phyloP scores from a whole-genome alignment of 2,888 invertebrate species.

The Drosophila diplacantha region DNA sequence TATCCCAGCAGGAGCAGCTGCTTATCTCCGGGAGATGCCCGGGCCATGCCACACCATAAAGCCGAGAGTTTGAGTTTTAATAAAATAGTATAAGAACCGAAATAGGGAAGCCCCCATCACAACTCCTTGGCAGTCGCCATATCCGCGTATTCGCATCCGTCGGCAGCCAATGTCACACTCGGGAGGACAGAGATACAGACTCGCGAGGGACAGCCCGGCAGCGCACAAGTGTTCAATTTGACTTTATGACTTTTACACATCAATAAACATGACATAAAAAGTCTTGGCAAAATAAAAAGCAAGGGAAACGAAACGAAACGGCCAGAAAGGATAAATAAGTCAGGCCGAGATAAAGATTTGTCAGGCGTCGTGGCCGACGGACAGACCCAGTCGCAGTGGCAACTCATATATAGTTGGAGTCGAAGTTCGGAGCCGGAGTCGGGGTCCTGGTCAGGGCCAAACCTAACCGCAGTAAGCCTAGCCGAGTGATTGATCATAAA shows the following conservation, averaged over 20 bases:
- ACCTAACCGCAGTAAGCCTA: conserved; percentile 61
- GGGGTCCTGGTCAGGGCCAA: conserved; percentile 13
- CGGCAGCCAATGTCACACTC: conserved; percentile 17
- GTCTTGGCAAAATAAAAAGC: conserved; percentile 59
- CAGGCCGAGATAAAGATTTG: conserved; percentile 67
- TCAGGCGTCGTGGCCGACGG: conserved; percentile 32
- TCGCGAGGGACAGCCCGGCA: conserved; percentile 16
- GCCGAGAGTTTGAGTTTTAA: conserved; percentile 26
- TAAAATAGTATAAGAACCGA: conserved; percentile 38
- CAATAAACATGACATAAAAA: conserved; percentile 73
- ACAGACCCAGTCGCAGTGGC: conserved; percentile 11
- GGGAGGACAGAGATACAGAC: conserved; percentile 8
- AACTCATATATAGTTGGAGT: conserved; percentile 6
- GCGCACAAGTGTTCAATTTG: conserved; percentile 65
- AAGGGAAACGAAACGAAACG: conserved; percentile 51
- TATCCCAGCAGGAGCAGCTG: conserved; percentile 15
- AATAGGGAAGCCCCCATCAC: conserved; percentile 2
- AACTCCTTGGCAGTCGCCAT: neutral
- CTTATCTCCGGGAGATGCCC: conserved; percentile 12
- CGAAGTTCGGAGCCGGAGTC: conserved; percentile 12
- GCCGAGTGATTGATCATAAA: conserved; percentile 70
- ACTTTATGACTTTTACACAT: conserved; percentile 72
- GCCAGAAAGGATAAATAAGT: conserved; percentile 68
- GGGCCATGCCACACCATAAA: conserved; percentile 9
- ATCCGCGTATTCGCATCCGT: conserved; percentile 1